Evolutionary conservation across 2,113 vertebrate species (phyloP), one percentile per base, ranked within the genome.

Genomic region (Agapornis roseicollis): DNA sequence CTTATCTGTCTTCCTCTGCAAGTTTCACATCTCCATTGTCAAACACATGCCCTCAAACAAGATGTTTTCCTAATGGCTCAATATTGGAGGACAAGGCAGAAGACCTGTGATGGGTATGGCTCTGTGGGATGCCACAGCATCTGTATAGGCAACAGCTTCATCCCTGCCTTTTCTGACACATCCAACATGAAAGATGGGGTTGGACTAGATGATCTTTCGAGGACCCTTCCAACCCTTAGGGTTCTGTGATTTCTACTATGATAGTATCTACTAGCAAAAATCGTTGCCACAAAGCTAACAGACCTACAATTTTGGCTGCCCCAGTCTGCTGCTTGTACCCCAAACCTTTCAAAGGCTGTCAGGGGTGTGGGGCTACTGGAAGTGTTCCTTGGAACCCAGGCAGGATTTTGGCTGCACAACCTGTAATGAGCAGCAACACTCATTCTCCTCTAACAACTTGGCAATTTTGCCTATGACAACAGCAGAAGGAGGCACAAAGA

Each of bases 71-170:
- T 64, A 46, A 81, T 5, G 14, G 37, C 14, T 80, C 1, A 1
- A 52, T 31, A 47, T 28, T 85, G 58, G 29, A 93, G 31, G 65
- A 73, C 23, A 64, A n/a, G n/a, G n/a, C 41, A 69, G 60, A 88
- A 84, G 47, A 78, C 39, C 53, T 29, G 13, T 0, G 1, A 77
- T 12, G 0, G 1, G 49, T 56, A 72, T 0, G 0, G 50, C 23
- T 44, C 69, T 65, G 17, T 31, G 31, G 41, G 27, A 68, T 12
- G 16, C 46, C 39, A 63, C 17, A 37, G 24, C 24, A 80, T 31
- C 53, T 52, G 15, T 33, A 29, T 1, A 1, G 58, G 63, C 44
- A 58, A 84, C 25, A 70, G 66, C 42, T 70, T 73, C 41, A 61
- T 39, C 65, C 50, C 56, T 73, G 29, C 37, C 41, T 85, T 64